Evolutionary conservation across 2,888 invertebrate species (phyloP), one percentile per base, ranked within the genome.

Genomic region (Pomacea canaliculata): DNA sequence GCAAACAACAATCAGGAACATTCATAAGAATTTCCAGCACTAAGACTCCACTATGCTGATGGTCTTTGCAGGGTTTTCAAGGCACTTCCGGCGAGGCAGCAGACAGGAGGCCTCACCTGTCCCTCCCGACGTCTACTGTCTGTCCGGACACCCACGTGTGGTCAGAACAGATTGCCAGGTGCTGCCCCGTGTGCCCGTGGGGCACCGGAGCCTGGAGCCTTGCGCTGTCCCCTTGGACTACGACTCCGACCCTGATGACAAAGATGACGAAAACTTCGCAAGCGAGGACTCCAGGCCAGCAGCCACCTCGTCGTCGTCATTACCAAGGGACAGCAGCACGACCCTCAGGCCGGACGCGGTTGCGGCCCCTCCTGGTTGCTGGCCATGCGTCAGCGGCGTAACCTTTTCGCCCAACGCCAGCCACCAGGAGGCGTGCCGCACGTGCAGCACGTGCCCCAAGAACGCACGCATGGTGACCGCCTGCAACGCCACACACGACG

Each of bases 401-500:
- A 85, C 86, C 19, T 89, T 82, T 78, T 87, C 85, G 13, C 72
- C 81, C n/a, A 60, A 70, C n/a, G 51, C 68, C 56, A 82, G 83
- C 69, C 82, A 83, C 71, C 77, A 79, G 16, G 78, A 80, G 48
- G 70, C 79, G 9, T 89, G 89, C 76, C 79, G 76, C 68, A 73
- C 77, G 10, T 89, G 89, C 79, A 80, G 81, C 62, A 78, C 79
- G 19, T 89, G 90, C 79, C 83, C 82, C 10, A 81, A 81, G 51
- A 82, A 86, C 69, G 81, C 85, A 7, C 84, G 81, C 69, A 78
- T 86, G 51, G 75, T 81, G 51, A 77, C 78, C 18, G 77, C 80
- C 56, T 89, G 90, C 77, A 89, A 88, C 79, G 76, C 73, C 18
- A 89, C 89, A 7, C 87, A 88, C 71, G 86, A 90, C 81, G 85